A percentile compares a stretch with the other conserved stretches of the same genome.
phyloP scores from a whole-genome alignment of 2,888 invertebrate genomes.

The Leptopterna dolabrata region DNA sequence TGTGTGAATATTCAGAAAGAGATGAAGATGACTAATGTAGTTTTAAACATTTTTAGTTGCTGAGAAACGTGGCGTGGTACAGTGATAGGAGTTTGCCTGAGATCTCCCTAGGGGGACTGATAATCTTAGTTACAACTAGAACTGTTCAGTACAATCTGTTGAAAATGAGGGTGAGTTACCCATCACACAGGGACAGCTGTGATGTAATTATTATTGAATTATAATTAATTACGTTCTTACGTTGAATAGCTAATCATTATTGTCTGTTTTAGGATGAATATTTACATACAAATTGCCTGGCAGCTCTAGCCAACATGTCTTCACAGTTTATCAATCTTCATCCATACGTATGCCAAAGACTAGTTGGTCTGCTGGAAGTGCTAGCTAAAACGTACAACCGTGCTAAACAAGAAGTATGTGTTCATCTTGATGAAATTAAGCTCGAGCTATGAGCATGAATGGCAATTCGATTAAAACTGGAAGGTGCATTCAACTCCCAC shows the following conservation, averaged over 20 bases:
- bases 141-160: conserved; percentile 98
- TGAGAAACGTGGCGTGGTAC: conserved; percentile 93
- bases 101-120: conserved; percentile 92
- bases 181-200: no score
- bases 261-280: conserved; percentile 83
- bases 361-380: conserved; percentile 91
- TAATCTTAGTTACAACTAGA: conserved; percentile 93
- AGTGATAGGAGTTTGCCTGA: conserved; percentile 90
- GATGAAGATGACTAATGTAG: no score
- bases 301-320: conserved; percentile 98
- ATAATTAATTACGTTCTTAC: not conserved
- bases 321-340: conserved; percentile 89
- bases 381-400: conserved; percentile 86
- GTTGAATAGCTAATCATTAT: not conserved
- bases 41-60: conserved; percentile 72
- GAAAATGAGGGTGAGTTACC: conserved; percentile 80
- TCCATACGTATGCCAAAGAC: conserved; percentile 94
- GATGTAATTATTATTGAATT: no score
- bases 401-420: conserved; percentile 67
- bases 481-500: no score
- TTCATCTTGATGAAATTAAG: no score
- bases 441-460: no score
- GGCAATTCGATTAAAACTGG: no score
- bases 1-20: no score
- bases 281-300: conserved; percentile 97